phyloP scores from a whole-genome alignment of 1,140 invertebrate genomes.

The Drosophila mayri region DNA sequence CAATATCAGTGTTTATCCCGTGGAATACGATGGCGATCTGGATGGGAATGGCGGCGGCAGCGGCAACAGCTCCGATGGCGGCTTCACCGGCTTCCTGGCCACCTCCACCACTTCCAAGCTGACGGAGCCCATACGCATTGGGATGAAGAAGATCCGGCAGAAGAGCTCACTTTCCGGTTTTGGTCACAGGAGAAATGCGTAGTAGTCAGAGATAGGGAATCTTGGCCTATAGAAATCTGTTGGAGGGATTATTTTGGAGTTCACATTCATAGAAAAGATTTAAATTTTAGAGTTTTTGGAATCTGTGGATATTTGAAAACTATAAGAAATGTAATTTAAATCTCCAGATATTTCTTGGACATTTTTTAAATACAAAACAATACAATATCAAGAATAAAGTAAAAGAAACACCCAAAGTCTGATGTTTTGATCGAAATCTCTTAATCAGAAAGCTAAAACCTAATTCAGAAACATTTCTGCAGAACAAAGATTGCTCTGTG shows the following conservation, averaged over 20 bases:
- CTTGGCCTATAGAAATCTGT: constrained; percentile 12
- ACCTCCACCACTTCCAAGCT: constrained; percentile 71
- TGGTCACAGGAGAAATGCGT: constrained; percentile 60
- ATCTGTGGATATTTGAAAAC: neutral
- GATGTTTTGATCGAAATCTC: constrained; percentile 5
- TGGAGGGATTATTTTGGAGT: neutral
- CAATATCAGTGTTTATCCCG: constrained; percentile 81
- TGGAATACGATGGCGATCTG: constrained; percentile 57
- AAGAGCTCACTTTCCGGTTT: constrained; percentile 63
- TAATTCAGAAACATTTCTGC: neutral
- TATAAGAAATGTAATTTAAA: neutral
- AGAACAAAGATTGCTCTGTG: neutral
- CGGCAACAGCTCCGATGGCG: constrained; percentile 45
- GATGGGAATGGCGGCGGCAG: constrained; percentile 31
- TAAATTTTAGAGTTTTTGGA: neutral
- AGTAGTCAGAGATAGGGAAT: constrained; percentile 30
- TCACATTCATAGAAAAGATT: neutral
- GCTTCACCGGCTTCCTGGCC: constrained; percentile 74
- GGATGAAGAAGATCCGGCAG: constrained; percentile 69
- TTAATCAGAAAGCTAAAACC: neutral
- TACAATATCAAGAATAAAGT: neutral
- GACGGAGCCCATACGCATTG: constrained; percentile 77
- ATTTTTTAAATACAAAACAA: no score
- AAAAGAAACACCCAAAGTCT: constrained; percentile 1
- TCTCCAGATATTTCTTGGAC: neutral